Evolutionary conservation across 2,113 vertebrate genomes (phyloP), one percentile per base, ranked within the genome.

Genomic region (Malurus elegans): DNA sequence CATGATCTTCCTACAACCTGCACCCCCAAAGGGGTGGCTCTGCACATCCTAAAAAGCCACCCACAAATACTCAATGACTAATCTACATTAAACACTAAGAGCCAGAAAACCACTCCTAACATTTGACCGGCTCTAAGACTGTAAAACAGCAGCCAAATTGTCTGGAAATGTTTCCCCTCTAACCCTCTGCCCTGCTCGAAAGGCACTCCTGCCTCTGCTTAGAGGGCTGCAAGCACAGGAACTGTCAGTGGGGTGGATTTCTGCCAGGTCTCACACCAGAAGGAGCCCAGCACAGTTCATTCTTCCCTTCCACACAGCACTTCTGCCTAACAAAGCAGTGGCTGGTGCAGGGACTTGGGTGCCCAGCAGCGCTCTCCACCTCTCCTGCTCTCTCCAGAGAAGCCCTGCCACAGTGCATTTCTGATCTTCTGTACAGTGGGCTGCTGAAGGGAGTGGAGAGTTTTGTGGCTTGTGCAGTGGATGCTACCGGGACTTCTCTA

Each of bases 391-490:
- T 20, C 58, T 82, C 54, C 4, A 6, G 50, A 73, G 79, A 72
- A 94, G 70, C 38, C 38, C 29, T 26, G 10, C 13, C 26, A 4
- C 2, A 18, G 31, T 14, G 50, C 38, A 50, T 47, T 93, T 86
- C 62, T 76, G 25, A 73, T 80, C 28, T 36, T 28, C 48, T 28
- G 56, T 34, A 24, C n/a, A 40, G 50, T 13, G 61, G 23, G 25
- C 1, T 86, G 71, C 42, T 76, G 71, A 83, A 85, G 71, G 48
- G 61, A 95, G 45, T 3, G 2, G 38, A 84, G 51, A 25, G 56
- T 67, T 86, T 47, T 90, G 88, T 76, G 93, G 85, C 79, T 87
- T 65, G 47, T 34, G 51, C 71, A 92, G 32, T 90, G 67, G 85
- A 94, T 40, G 58, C 50, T 79, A 69, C 0, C 1, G 86, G 90